Percentiles rank a stretch among this genome's conserved stretches.
These are phyloP conservation scores for Caenorhabditis zanzibari DNA, from an alignment of 2,888 invertebrate species.

Conservation along the genomic window DNA sequence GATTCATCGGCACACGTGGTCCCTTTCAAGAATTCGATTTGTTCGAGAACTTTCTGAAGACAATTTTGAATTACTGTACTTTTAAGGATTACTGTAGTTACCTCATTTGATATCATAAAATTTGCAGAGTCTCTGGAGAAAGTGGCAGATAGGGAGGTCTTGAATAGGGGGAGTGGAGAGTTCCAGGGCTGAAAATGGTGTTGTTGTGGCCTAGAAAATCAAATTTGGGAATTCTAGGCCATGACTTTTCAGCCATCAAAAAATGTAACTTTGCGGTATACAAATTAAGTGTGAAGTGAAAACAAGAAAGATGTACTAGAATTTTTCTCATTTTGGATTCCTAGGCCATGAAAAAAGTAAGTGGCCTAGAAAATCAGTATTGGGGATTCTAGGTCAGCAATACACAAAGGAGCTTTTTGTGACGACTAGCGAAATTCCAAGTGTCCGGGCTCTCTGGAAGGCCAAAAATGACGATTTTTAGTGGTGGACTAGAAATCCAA, in stretches of 20 bases:
- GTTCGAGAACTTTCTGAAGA: conserved; percentile 39
- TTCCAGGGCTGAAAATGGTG: conserved; percentile 51
- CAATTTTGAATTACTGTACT: neutral
- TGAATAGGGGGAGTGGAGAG: conserved; percentile 65
- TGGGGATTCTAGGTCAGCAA: too few species aligned
- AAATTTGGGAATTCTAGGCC: neutral
- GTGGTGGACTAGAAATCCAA: too few species aligned
- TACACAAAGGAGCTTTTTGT: too few species aligned
- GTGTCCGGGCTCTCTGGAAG: too few species aligned
- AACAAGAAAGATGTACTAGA: too few species aligned
- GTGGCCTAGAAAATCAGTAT: too few species aligned
- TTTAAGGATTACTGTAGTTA: conserved; percentile 1
- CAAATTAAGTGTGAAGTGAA: too few species aligned
- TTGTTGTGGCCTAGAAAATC: neutral
- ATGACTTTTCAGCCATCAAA: neutral
- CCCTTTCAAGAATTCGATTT: conserved; percentile 58
- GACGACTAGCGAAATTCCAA: too few species aligned
- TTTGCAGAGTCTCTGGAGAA: conserved; percentile 66
- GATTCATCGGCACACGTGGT: conserved; percentile 68
- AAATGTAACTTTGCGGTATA: too few species aligned
- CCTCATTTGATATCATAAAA: conserved; percentile 46
- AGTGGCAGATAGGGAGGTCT: conserved; percentile 68
- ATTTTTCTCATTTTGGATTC: too few species aligned
- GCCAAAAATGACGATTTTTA: too few species aligned
- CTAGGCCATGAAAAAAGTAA: too few species aligned